Evolutionary conservation across 2,113 vertebrate genomes (phyloP).

Genomic region (Pelmatolapia mariae): DNA sequence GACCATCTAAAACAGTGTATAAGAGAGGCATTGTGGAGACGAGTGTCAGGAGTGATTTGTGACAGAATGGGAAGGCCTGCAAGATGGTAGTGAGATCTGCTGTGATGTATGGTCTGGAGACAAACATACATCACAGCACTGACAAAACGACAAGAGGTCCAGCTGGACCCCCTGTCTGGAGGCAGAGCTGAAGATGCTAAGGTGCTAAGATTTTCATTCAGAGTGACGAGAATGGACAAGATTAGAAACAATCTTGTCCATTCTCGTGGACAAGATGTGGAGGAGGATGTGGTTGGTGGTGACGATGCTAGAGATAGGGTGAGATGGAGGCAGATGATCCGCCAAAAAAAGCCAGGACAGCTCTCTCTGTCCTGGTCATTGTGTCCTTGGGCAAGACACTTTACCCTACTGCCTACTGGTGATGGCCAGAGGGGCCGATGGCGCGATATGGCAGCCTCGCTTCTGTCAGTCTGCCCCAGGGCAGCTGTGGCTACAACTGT

Average conservation of each 20-base stretch:
- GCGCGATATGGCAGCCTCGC: accelerated
- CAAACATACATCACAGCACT: neutral
- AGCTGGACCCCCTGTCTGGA: neutral
- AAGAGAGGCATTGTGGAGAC: neutral
- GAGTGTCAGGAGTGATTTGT: neutral
- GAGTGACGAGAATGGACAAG: neutral
- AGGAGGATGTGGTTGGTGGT: neutral
- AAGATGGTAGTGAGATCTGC: neutral
- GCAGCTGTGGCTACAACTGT: neutral
- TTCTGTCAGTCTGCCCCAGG: neutral
- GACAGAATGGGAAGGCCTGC: neutral
- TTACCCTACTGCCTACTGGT: neutral
- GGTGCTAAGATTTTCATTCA: neutral
- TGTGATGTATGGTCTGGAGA: neutral
- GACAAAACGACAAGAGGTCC: neutral
- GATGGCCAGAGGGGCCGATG: neutral
- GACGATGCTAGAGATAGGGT: neutral
- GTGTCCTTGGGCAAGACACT: neutral
- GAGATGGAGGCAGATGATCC: neutral
- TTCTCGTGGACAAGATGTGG: neutral
- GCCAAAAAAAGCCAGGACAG: neutral
- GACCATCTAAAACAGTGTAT: neutral
- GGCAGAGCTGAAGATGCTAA: neutral
- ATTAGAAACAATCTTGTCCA: neutral
- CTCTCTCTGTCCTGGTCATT: neutral